Conservation (phyloP, 2,797 vertebrate genomes). For the Dermochelys coriacea region DNA sequence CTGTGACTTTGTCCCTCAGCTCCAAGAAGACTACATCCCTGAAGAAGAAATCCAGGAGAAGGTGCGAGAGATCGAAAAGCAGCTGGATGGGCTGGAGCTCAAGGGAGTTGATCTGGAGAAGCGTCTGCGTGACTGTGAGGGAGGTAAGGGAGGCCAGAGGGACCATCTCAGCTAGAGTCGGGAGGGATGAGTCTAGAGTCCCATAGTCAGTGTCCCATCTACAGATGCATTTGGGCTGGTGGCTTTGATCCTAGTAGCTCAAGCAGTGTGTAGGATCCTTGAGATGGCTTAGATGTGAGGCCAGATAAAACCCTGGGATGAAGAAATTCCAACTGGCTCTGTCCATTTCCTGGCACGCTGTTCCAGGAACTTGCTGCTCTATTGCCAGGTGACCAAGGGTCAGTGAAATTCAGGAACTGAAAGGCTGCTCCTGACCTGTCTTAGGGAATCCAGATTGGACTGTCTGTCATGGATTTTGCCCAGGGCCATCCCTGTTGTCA, state of each 20-base stretch:
- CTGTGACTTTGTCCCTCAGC: slow-evolving; percentile 67
- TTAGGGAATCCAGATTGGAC: background rate
- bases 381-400: background rate
- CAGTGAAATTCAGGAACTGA: background rate
- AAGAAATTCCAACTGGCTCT: background rate
- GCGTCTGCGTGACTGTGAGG: slow-evolving; percentile 88
- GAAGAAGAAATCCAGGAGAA: slow-evolving; percentile 88
- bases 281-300: background rate
- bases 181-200: background rate
- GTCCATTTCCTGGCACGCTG: background rate
- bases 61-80: slow-evolving; percentile 85
- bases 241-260: background rate
- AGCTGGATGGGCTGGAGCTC: slow-evolving; percentile 88
- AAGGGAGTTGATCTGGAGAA: slow-evolving; percentile 92
- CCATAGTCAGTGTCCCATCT: background rate
- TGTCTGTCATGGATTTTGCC: background rate
- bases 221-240: background rate
- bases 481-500: rapidly evolving
- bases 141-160: slow-evolving; percentile 81
- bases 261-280: background rate
- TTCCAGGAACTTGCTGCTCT: background rate
- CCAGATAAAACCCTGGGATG: background rate
- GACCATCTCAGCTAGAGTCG: background rate
- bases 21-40: slow-evolving; percentile 80
- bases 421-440: background rate